Evolutionary conservation across 2,113 vertebrate species (phyloP).

Genomic region (Syrmaticus mikado): DNA sequence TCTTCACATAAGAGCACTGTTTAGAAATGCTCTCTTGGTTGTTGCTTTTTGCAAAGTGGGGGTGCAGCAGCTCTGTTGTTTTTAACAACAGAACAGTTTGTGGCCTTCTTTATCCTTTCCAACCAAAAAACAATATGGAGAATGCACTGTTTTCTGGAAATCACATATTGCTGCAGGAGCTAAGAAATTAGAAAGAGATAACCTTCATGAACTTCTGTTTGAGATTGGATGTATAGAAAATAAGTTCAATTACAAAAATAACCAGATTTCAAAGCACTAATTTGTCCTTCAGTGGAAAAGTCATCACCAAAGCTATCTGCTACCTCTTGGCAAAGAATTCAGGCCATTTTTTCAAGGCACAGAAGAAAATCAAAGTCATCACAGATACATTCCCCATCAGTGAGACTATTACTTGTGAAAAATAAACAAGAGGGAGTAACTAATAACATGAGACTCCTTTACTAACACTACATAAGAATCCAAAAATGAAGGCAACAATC

Average conservation of each 20-base stretch:
- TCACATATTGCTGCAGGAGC: not conserved
- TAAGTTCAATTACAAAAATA: not conserved
- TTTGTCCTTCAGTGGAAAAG: not conserved
- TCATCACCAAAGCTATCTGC: not conserved
- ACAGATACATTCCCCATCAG: not conserved
- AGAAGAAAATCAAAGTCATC: not conserved
- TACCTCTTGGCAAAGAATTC: not conserved
- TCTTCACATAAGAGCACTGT: not conserved
- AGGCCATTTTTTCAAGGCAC: not conserved
- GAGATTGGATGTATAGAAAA: not conserved
- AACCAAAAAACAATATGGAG: not conserved
- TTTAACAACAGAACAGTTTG: not conserved
- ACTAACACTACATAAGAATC: not conserved
- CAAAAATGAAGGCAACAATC: not conserved
- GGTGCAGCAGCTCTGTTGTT: not conserved
- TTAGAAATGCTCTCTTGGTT: not conserved
- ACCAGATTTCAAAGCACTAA: not conserved
- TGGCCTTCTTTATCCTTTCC: not conserved
- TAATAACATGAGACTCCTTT: not conserved
- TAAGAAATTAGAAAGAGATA: not conserved
- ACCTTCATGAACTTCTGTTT: not conserved
- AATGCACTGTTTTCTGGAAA: not conserved
- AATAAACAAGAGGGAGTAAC: not conserved
- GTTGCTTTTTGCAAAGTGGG: not conserved
- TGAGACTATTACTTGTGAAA: not conserved